These are phyloP conservation scores for Deroptyus accipitrinus DNA, from an alignment of 2,113 vertebrate genomes.

Conservation along the genomic window DNA sequence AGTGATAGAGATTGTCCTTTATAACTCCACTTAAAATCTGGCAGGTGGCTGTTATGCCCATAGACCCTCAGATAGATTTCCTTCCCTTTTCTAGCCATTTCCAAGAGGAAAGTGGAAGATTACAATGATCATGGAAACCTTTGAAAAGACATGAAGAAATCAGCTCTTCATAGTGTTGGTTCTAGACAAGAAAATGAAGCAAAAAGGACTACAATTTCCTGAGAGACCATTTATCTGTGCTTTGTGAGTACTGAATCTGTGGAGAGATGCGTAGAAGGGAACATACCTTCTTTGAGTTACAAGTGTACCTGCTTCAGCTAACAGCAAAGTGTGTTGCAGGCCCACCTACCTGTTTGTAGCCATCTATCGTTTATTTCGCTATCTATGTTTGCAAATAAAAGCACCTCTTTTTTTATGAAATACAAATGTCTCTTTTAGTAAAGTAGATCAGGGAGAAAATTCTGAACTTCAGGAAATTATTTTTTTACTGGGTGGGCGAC, in stretches of 20 bases:
- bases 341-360: background rate
- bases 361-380: background rate
- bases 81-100: background rate
- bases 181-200: background rate
- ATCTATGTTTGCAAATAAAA: background rate
- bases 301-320: background rate
- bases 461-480: background rate
- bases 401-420: background rate
- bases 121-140: background rate
- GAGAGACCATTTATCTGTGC: background rate
- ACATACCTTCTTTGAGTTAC: background rate
- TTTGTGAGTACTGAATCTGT: background rate
- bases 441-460: background rate
- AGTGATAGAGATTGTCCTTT: background rate
- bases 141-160: background rate
- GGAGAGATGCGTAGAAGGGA: background rate
- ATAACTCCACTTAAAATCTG: background rate
- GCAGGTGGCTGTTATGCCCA: rapidly evolving
- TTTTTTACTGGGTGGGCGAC: background rate
- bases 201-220: background rate
- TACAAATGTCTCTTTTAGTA: background rate
- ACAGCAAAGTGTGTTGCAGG: rapidly evolving
- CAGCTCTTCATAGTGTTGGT: background rate
- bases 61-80: background rate
- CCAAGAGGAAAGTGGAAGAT: background rate